Conservation (phyloP, 2,113 vertebrate genomes). For the Carettochelys insculpta region DNA sequence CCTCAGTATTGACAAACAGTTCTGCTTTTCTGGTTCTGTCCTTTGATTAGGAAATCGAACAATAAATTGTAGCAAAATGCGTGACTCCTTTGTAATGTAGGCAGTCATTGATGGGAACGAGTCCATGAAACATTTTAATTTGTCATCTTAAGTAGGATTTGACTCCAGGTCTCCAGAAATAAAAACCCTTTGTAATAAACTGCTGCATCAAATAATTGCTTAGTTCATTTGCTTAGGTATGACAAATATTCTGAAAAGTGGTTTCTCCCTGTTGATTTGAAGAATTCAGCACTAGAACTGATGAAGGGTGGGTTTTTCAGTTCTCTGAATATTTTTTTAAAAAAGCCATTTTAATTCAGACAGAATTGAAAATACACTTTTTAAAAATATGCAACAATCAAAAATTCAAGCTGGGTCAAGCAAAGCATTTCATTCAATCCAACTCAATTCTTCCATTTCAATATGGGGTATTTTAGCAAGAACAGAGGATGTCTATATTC, state of each 20-base stretch:
- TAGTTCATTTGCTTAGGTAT: background rate
- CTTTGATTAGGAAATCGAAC: background rate
- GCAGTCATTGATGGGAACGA: background rate
- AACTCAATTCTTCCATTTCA: background rate
- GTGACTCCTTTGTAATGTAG: background rate
- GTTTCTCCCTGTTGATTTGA: background rate
- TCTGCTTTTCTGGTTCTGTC: background rate
- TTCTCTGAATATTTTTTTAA: too few relatives aligned
- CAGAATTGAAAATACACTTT: too few relatives aligned
- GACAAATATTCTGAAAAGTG: background rate
- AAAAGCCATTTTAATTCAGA: too few relatives aligned
- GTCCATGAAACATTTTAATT: fast-evolving
- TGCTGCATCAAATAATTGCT: background rate
- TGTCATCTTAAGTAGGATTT: background rate
- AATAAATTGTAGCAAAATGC: background rate
- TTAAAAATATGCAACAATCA: too few relatives aligned
- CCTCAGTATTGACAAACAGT: too few relatives aligned
- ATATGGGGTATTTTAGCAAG: background rate
- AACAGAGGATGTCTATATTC: background rate
- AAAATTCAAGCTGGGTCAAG: background rate
- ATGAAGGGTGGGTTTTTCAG: background rate
- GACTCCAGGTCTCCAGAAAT: background rate
- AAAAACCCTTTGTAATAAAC: background rate
- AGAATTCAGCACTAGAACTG: background rate
- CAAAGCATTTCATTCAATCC: background rate